A percentile compares a stretch with the other conserved stretches of the same genome.
Conservation (phyloP, 2,888 invertebrate species). For the Lottia gigantea region DNA sequence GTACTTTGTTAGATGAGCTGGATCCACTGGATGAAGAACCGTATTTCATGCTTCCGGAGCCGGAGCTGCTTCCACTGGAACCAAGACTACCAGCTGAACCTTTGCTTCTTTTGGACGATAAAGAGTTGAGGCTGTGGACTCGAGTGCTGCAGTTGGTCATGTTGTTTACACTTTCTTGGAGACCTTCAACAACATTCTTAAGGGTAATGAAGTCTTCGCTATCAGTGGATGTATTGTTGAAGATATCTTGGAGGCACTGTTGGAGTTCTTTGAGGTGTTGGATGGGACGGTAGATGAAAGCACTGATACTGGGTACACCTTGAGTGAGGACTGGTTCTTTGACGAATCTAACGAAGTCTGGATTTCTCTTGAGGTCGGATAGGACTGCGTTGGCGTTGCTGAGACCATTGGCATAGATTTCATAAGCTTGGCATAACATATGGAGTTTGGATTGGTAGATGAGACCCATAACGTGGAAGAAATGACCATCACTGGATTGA, state of each 20-base stretch:
- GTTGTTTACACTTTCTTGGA: constrained; percentile 48
- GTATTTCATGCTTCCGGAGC: constrained; percentile 18
- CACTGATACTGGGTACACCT: constrained; percentile 51
- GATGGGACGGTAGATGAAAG: constrained; percentile 52
- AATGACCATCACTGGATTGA: constrained; percentile 44
- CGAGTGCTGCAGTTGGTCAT: constrained; percentile 56
- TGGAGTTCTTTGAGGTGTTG: constrained; percentile 59
- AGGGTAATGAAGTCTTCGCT: constrained; percentile 51
- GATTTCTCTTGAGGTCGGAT: constrained; percentile 44
- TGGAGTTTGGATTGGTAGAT: constrained; percentile 60
- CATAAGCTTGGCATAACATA: constrained; percentile 61
- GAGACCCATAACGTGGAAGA: constrained; percentile 52
- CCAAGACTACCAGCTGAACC: constrained; percentile 12
- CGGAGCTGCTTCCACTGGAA: constrained; percentile 17
- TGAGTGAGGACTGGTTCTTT: constrained; percentile 43
- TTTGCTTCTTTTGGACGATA: constrained; percentile 39
- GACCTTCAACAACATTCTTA: constrained; percentile 57
- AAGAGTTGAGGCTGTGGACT: constrained; percentile 49
- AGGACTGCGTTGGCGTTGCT: constrained; percentile 49
- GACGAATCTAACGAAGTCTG: constrained; percentile 58
- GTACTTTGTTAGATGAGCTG: constrained; percentile 34
- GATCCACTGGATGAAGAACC: constrained; percentile 30
- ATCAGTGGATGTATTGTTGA: constrained; percentile 45
- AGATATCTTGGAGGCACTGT: constrained; percentile 50
- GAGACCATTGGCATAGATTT: constrained; percentile 61